Evolutionary conservation across 2,888 invertebrate genomes (phyloP), one percentile per base, ranked within the genome.

Genomic region (Chrysotoxum bicinctum): DNA sequence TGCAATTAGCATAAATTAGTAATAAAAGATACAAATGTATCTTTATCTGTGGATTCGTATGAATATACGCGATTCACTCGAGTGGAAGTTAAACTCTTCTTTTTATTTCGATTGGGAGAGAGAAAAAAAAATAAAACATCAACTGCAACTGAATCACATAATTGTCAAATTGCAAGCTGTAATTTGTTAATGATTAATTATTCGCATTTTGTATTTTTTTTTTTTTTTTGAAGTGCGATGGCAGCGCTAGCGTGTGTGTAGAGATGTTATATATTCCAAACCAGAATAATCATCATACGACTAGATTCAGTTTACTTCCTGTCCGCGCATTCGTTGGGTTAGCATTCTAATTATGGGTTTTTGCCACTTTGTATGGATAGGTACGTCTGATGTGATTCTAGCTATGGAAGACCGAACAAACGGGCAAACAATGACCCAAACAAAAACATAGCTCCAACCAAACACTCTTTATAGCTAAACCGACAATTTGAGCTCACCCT

Each of bases 121-220:
- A 32, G 35, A 35, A 35, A 21, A 26, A 19, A 23, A 37, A 40
- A 52, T n/a, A n/a, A n/a, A n/a, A n/a, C n/a, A 16, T 30, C 14
- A 26, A 40, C 26, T 43, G 69, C 52, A 60, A 77, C 32, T 30
- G 56, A 56, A 73, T 66, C 64, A 66, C 40, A 76, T 40, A 85
- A 85, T 85, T 85, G 85, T 76, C 85, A 81, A 81, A 81, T 81
- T 73, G 76, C 81, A 85, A 81, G 62, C 76, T 76, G 73, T 81
- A 85, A 85, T 85, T 85, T 85, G 85, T 85, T 73, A 69, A 85
- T 85, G 85, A 85, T 85, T 85, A 85, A 81, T 85, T 85, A 80
- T 66, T 76, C 52, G 64, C 79, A 60, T 80, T 50, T 50, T 50
- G 23, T 26, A 26, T 50, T 14, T 26, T 0, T 21, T 3, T 43